phyloP scores from a whole-genome alignment of 2,113 vertebrate genomes.

The Trachemys scripta region DNA sequence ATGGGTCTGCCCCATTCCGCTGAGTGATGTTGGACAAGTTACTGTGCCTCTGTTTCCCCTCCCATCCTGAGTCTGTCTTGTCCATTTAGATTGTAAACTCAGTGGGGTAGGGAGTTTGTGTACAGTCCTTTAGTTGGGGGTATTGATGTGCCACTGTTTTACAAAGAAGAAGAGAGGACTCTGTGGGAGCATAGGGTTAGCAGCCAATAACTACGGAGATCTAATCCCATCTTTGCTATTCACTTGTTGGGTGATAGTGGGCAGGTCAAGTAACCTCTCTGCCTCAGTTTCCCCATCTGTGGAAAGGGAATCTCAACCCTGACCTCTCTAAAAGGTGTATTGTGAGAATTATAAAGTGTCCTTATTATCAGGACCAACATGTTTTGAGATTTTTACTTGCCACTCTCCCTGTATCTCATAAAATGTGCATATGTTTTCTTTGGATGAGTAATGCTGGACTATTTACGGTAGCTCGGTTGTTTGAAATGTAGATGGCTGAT shows the following conservation, averaged over 20 bases:
- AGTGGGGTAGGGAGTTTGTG: background rate
- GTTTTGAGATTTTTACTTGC: background rate
- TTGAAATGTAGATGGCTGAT: background rate
- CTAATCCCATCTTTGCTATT: background rate
- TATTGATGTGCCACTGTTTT: background rate
- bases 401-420: background rate
- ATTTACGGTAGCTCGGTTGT: background rate
- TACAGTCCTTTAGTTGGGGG: background rate
- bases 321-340: background rate
- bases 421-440: background rate
- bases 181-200: background rate
- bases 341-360: background rate
- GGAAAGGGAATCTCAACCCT: background rate
- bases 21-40: background rate
- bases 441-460: background rate
- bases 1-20: background rate
- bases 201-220: background rate
- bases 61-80: background rate
- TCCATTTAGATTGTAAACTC: background rate
- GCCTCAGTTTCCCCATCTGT: background rate
- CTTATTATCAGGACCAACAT: background rate
- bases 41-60: accelerated
- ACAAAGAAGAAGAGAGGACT: background rate
- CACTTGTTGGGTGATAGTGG: background rate
- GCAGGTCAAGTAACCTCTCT: background rate